Evolutionary conservation across 2,888 invertebrate genomes (phyloP).

Genomic region (Monochamus alternatus): DNA sequence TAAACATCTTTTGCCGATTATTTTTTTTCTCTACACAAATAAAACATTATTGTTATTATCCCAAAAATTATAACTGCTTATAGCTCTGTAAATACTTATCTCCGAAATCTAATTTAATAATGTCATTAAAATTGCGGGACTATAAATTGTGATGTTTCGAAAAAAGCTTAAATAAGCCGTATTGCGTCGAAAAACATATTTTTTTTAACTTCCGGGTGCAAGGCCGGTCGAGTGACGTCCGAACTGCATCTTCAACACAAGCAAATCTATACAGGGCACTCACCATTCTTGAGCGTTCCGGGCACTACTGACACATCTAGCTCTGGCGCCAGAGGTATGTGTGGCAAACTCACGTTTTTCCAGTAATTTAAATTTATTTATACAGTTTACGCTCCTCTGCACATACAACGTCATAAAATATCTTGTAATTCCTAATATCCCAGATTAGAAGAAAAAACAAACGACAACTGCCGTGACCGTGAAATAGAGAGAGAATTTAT

Average conservation of each 20-base stretch:
- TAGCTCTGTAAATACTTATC: background rate
- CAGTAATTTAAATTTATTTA: constrained; percentile 21
- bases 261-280: constrained; percentile 4
- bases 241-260: background rate
- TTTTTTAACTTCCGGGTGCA: background rate
- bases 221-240: background rate
- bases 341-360: constrained; percentile 1
- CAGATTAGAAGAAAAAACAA: constrained; percentile 31
- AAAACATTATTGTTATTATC: too few relatives aligned
- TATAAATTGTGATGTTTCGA: background rate
- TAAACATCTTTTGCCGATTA: too few relatives aligned
- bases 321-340: background rate
- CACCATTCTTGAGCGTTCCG: constrained; percentile 5
- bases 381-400: constrained; percentile 34
- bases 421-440: constrained; percentile 22
- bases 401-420: constrained; percentile 26
- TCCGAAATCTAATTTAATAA: too few relatives aligned
- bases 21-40: background rate
- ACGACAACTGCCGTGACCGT: constrained; percentile 22
- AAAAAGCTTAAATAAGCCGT: background rate
- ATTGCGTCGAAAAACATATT: too few relatives aligned
- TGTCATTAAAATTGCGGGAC: too few relatives aligned
- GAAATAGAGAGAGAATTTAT: constrained; percentile 16
- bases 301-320: background rate
- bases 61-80: background rate